These are phyloP conservation scores for Danio rerio DNA, from an alignment of 2,113 vertebrate species.

Conservation along the genomic window DNA sequence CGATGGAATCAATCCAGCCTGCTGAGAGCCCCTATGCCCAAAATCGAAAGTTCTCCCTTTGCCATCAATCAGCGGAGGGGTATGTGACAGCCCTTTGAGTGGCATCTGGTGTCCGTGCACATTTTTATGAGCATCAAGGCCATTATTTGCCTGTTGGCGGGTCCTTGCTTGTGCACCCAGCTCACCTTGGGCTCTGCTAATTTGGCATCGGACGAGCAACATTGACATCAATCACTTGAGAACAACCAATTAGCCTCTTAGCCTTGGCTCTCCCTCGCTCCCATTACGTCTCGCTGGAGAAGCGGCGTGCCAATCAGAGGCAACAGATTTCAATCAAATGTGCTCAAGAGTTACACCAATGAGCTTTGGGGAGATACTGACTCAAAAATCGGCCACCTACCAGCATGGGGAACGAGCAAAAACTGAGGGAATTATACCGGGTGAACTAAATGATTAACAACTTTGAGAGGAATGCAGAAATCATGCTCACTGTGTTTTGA, in stretches of 20 bases:
- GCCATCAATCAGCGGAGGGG: constrained; percentile 48
- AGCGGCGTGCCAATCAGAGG: constrained; percentile 49
- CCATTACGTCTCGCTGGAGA: constrained; percentile 55
- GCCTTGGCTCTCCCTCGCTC: constrained; percentile 60
- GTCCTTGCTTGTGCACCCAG: constrained; percentile 40
- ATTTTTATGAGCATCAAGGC: constrained; percentile 54
- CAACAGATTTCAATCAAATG: constrained; percentile 51
- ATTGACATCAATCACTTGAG: constrained; percentile 69
- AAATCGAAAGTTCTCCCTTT: constrained; percentile 46
- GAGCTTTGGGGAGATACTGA: constrained; percentile 8
- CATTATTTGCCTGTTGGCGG: constrained; percentile 50
- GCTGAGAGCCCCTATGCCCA: constrained; percentile 14
- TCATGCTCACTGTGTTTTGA: not conserved
- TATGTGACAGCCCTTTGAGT: constrained; percentile 54
- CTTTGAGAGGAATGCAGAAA: not conserved
- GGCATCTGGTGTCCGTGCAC: constrained; percentile 53
- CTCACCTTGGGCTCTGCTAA: constrained; percentile 62
- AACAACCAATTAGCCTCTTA: constrained; percentile 70
- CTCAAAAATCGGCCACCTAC: constrained; percentile 27
- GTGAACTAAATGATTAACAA: not conserved
- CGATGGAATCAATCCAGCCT: constrained; percentile 38
- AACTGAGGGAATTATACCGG: not conserved
- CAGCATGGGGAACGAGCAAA: not conserved
- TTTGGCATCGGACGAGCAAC: constrained; percentile 64
- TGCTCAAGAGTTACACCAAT: constrained; percentile 13